These are phyloP conservation scores for Altica lythri DNA, from an alignment of 2,888 invertebrate species.

Conservation along the genomic window DNA sequence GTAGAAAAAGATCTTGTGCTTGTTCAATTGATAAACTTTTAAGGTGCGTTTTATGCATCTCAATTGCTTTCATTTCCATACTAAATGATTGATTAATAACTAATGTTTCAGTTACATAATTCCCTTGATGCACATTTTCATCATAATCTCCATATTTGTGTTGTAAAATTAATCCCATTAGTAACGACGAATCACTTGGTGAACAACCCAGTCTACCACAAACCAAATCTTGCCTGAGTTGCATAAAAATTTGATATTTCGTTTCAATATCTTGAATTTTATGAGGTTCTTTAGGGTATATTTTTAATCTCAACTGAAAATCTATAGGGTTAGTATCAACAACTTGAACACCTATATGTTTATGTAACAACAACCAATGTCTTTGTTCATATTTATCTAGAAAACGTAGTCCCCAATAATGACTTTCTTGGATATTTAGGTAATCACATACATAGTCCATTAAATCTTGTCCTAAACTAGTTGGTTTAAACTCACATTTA, in stretches of 20 bases:
- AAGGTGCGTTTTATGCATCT: conserved; percentile 36
- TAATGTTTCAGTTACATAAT: conserved; percentile 35
- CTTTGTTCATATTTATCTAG: conserved; percentile 36
- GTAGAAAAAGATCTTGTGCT: conserved; percentile 37
- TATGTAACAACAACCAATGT: conserved; percentile 37
- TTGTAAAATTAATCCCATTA: conserved; percentile 37
- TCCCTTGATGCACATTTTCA: conserved; percentile 23
- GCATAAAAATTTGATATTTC: conserved; percentile 37
- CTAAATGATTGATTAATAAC: conserved; percentile 36
- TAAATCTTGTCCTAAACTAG: conserved; percentile 36
- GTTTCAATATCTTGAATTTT: conserved; percentile 33
- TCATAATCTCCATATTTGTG: conserved; percentile 35
- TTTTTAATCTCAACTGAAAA: conserved; percentile 39
- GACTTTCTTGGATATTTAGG: conserved; percentile 33
- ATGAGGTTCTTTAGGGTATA: conserved; percentile 40
- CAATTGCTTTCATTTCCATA: conserved; percentile 37
- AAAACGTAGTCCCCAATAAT: conserved; percentile 38
- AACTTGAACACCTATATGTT: conserved; percentile 38
- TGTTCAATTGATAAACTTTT: conserved; percentile 30
- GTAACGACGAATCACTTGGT: conserved; percentile 34
- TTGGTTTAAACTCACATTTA: conserved; percentile 40
- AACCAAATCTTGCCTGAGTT: conserved; percentile 37
- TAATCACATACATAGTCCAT: conserved; percentile 36
- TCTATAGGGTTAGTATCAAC: conserved; percentile 32
- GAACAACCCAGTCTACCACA: conserved; percentile 35